Conservation (phyloP, 2,888 invertebrate species). For the Patella pellucida region DNA sequence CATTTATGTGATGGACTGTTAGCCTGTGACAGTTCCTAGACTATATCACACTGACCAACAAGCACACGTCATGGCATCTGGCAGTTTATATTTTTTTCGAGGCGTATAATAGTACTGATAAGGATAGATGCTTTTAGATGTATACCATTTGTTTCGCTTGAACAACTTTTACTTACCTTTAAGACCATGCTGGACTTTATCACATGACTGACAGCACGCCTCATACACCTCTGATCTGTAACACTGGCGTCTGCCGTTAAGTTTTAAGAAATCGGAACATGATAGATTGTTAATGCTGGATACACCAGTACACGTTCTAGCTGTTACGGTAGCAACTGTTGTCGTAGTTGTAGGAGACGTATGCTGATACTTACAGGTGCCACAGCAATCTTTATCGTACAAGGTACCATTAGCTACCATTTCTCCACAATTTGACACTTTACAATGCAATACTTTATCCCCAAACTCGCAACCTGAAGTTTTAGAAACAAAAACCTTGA, state of each 20-base stretch:
- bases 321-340: constrained; percentile 19
- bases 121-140: too few relatives aligned
- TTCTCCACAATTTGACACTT: constrained; percentile 40
- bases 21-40: too few relatives aligned
- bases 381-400: constrained; percentile 42
- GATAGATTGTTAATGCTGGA: neutral
- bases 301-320: neutral
- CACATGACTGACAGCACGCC: constrained; percentile 28
- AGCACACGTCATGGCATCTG: too few relatives aligned
- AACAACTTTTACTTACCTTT: too few relatives aligned
- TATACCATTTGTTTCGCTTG: too few relatives aligned
- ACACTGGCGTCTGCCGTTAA: constrained; percentile 10
- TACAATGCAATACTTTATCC: constrained; percentile 47
- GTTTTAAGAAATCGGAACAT: constrained; percentile 25
- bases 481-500: neutral
- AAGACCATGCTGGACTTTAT: neutral
- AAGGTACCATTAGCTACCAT: constrained; percentile 31
- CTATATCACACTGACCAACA: too few relatives aligned
- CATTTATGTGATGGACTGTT: too few relatives aligned
- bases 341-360: constrained; percentile 26
- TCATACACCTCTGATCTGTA: constrained; percentile 13
- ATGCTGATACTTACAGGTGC: constrained; percentile 39
- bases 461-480: constrained; percentile 56
- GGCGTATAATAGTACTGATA: too few relatives aligned
- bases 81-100: too few relatives aligned